These are phyloP conservation scores for Sus cebifrons DNA, from an alignment of 2,797 vertebrate genomes.

Conservation along the genomic window DNA sequence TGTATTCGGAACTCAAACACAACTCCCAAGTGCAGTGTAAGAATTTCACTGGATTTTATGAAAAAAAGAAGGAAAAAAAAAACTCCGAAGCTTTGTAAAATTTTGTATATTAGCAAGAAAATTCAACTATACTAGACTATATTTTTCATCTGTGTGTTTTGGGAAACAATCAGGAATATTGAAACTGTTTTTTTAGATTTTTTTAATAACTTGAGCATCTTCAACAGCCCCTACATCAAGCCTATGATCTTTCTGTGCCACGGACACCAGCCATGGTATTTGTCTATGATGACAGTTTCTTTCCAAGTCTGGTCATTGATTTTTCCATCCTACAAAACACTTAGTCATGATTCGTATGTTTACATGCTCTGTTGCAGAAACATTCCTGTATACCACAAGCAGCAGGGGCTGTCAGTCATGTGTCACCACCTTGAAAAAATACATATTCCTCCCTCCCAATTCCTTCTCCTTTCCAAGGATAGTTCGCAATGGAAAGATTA, in stretches of 20 bases:
- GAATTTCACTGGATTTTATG: slow-evolving; percentile 63
- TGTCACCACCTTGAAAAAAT: slow-evolving; percentile 50
- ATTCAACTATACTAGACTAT: slow-evolving; percentile 28
- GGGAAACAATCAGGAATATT: slow-evolving; percentile 48
- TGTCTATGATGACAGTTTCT: slow-evolving; percentile 43
- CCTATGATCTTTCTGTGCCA: slow-evolving; percentile 27
- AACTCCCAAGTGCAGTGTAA: slow-evolving; percentile 78
- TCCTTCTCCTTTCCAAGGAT: slow-evolving; percentile 53
- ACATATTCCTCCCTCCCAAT: background rate
- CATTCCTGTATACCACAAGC: background rate
- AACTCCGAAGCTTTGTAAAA: slow-evolving; percentile 48
- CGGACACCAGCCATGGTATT: slow-evolving; percentile 31
- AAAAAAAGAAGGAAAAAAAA: background rate
- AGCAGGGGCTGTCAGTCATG: background rate
- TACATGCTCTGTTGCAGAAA: background rate
- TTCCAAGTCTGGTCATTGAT: slow-evolving; percentile 50
- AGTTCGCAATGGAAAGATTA: slow-evolving; percentile 70
- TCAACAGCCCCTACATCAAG: slow-evolving; percentile 41
- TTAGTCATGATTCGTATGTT: slow-evolving; percentile 53
- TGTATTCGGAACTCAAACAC: slow-evolving; percentile 73
- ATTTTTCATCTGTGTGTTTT: slow-evolving; percentile 46
- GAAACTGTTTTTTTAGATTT: slow-evolving; percentile 31
- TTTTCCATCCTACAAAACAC: slow-evolving; percentile 69
- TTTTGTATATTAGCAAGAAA: slow-evolving; percentile 48
- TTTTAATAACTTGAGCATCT: slow-evolving; percentile 22